Evolutionary conservation across 2,113 vertebrate genomes (phyloP).

Genomic region (Scomber scombrus): DNA sequence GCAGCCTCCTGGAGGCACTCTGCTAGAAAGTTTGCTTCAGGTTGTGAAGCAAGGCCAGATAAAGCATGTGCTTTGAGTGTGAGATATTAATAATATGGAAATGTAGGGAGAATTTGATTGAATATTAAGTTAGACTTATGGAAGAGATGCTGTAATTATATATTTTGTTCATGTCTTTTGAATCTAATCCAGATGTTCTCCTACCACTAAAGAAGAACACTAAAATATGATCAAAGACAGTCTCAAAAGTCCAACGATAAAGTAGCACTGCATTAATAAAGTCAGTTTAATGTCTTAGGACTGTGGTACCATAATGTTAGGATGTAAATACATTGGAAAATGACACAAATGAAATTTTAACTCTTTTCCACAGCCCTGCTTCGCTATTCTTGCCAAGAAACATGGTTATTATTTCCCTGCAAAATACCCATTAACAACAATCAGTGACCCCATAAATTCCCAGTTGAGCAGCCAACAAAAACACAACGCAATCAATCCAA

Average conservation of each 20-base stretch:
- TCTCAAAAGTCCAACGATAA: neutral
- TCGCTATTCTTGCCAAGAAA: constrained; percentile 44
- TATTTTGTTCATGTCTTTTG: too few species aligned
- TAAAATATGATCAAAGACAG: too few species aligned
- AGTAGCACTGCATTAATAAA: neutral
- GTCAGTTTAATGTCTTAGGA: neutral
- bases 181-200: neutral
- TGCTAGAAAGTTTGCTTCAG: neutral
- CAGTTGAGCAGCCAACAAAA: constrained; percentile 67
- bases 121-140: neutral
- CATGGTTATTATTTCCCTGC: constrained; percentile 55
- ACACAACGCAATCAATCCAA: constrained; percentile 68
- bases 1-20: constrained; percentile 12
- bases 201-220: too few species aligned
- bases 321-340: constrained; percentile 13
- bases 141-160: neutral
- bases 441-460: constrained; percentile 60
- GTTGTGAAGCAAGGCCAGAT: constrained; percentile 8
- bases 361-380: constrained; percentile 19
- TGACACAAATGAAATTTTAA: neutral
- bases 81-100: neutral
- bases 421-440: constrained; percentile 70
- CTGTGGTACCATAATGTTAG: neutral
- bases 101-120: neutral
- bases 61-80: constrained; percentile 26